Base-by-base conservation (phyloP, 1,140 invertebrate species). In the Bilobella aurantiaca region DNA sequence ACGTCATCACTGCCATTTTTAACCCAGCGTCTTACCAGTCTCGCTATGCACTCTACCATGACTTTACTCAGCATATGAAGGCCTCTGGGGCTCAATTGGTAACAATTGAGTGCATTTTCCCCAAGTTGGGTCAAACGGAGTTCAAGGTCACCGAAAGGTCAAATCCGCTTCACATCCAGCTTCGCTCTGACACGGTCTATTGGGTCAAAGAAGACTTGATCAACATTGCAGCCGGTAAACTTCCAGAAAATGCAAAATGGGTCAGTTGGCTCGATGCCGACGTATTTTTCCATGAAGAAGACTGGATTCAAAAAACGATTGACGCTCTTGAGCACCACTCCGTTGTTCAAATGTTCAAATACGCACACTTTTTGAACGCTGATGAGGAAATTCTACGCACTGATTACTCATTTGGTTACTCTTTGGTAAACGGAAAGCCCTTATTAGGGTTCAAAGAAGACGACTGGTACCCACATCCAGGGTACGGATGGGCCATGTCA, bases 401-500 rank as follows among this genome's bases (percentile, higher is more conserved):
- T 14, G 63, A 64, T 21, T 42, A 64, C 27, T 64, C 63, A 64
- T 64, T 58, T 63, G 63, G 63, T 27, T 64, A 65, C 53, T 65
- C 64, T 23, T 25, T 61, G 0, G 58, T 65, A 3, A 16, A 60
- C 18, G 34, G 32, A 1, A 65, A 65, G 30, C 27, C 28, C 23
- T 34, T 64, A 21, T 30, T 53, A 21, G 42, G 53, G 29, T 12
- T n/a, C 18, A 31, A 47, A 27, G 49, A 64, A 2, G 30, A 34
- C 3, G 64, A 65, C 3, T 65, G 64, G 64, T 65, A 65, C 21
- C 57, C 64, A 1, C 64, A 65, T 27, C 64, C 64, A 0, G 64
- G 64, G 14, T 65, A 60, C 58, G 64, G 64, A 21, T 65, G 64
- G 64, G 64, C 64, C 8, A 65, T 56, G 42, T 30, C 57, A 3